phyloP scores from a whole-genome alignment of 2,797 vertebrate genomes.

The Lepus oiostolus region DNA sequence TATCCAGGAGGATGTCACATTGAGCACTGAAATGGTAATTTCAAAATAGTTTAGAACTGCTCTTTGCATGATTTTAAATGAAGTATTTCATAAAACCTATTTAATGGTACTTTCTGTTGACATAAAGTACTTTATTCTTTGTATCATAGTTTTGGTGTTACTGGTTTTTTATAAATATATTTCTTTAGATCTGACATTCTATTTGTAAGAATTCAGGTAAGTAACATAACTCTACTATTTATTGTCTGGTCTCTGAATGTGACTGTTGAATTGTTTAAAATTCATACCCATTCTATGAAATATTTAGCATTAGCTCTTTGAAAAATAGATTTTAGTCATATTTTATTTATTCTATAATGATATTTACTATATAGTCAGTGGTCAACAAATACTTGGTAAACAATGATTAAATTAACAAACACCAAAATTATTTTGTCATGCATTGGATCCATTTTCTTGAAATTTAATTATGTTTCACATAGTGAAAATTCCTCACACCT shows the following conservation, averaged over 20 bases:
- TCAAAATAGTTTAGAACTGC: neutral
- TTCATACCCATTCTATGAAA: neutral
- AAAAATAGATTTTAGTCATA: neutral
- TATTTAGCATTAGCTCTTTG: neutral
- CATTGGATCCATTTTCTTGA: neutral
- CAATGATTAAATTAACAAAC: neutral
- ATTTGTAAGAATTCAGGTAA: neutral
- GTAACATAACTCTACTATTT: neutral
- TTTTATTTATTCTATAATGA: neutral
- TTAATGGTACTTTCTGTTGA: neutral
- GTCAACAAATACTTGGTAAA: slow-evolving; percentile 15
- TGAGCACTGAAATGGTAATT: neutral
- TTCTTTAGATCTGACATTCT: neutral
- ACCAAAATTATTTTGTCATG: neutral
- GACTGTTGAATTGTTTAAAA: neutral
- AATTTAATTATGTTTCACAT: neutral
- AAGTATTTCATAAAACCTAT: neutral
- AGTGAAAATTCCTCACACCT: neutral
- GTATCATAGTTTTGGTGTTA: neutral
- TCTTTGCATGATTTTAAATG: neutral
- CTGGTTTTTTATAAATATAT: neutral
- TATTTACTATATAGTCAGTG: neutral
- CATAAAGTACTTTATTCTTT: neutral
- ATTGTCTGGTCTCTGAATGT: neutral
- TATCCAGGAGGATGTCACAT: neutral